A percentile compares a stretch with the other conserved stretches of the same genome.
Evolutionary conservation across 2,797 vertebrate species (phyloP).

Genomic region (Coregonus sp.): DNA sequence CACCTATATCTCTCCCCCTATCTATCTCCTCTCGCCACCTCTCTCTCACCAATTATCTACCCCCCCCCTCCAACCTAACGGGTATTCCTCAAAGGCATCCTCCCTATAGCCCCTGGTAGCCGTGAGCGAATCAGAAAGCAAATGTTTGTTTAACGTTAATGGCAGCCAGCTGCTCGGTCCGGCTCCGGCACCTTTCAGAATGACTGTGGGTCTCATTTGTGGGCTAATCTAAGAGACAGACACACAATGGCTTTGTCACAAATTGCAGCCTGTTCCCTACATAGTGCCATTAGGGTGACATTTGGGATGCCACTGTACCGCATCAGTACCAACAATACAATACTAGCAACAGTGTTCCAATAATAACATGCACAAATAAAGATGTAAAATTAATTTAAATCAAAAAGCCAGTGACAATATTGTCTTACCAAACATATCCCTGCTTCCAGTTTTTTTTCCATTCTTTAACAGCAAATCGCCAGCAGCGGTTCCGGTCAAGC

Average conservation of each 20-base stretch:
- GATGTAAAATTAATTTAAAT: too few species aligned
- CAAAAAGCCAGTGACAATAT: too few species aligned
- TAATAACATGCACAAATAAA: too few species aligned
- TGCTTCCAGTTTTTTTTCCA: too few species aligned
- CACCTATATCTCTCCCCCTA: too few species aligned
- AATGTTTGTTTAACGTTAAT: conserved; percentile 38
- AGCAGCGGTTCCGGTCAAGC: too few species aligned
- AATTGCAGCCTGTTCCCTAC: too few species aligned
- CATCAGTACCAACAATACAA: background rate
- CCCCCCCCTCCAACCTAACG: too few species aligned
- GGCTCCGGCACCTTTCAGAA: conserved; percentile 54
- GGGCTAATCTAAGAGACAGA: conserved; percentile 29
- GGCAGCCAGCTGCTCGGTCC: conserved; percentile 51
- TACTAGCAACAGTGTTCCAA: background rate
- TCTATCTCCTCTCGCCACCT: too few species aligned
- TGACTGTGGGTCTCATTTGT: conserved; percentile 42
- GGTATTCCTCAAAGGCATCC: conserved; percentile 1
- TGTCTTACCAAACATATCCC: background rate
- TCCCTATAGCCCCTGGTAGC: conserved; percentile 34
- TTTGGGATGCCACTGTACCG: background rate
- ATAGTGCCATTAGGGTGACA: too few species aligned
- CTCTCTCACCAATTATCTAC: too few species aligned
- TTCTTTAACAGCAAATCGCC: too few species aligned
- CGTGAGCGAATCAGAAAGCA: conserved; percentile 43
- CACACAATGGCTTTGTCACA: background rate